Evolutionary conservation across 2,797 vertebrate genomes (phyloP), one percentile per base, ranked within the genome.

Genomic region (Sparidentex hasta): DNA sequence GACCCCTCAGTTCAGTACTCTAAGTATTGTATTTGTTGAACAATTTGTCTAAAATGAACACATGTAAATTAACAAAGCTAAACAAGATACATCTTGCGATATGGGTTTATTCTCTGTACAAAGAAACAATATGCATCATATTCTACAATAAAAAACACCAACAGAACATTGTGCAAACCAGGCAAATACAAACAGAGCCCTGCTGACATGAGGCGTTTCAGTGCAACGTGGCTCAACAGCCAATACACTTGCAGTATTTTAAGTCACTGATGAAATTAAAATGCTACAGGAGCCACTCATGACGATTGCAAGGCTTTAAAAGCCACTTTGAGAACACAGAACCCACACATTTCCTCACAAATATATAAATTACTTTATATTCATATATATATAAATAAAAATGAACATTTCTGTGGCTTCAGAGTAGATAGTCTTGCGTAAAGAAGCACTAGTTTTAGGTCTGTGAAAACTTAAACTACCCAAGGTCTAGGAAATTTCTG

Each of bases 331-430:
- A 74, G 65, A 85, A 85, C 54, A 88, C 61, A 73, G 59, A 78
- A 81, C 64, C 73, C 57, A 61, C 68, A 74, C 65, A 75, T 70
- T 25, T 71, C 51, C 51, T 80, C 80, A 95, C 93, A 94, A 94
- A 93, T 95, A 95, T 95, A 96, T 93, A 94, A 93, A 95, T 94
- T 83, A 76, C 27, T 64, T 66, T 83, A 85, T 81, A 90, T 94
- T 9, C 11, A 38, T 38, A 33, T 43, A n/a, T 66, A 44, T 65
- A 54, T 65, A 80, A 62, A 71, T 59, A 41, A 25, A 76, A 84
- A 77, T 46, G 16, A 46, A 46, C 51, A 67, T 64, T 56, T 71
- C 68, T 62, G 76, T 86, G 62, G 51, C 67, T 86, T 80, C 65
- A 63, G 51, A 87, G 65, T 21, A 65, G 68, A 81, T 81, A 50